Percentiles rank a stretch among this genome's conserved stretches.
Evolutionary conservation across 2,797 vertebrate species (phyloP).

Genomic region (Spea hammondii): DNA sequence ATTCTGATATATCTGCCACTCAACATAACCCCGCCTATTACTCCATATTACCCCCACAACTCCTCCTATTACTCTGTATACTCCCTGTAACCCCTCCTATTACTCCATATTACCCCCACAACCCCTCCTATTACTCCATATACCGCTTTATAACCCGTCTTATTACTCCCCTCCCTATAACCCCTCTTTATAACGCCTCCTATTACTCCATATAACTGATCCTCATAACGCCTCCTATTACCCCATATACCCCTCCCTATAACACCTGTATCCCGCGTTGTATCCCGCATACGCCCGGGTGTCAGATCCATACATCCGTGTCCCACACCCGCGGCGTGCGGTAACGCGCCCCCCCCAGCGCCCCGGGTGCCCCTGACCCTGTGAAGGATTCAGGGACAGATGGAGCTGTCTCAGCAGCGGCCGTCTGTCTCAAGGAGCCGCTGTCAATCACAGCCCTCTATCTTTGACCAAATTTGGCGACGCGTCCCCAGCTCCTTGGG

Average conservation of each 20-base stretch:
- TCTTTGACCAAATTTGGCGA: constrained; percentile 52
- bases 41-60: neutral
- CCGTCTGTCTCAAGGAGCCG: constrained; percentile 52
- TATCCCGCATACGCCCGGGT: neutral
- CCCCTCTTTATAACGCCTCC: too few relatives aligned
- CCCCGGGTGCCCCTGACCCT: constrained; percentile 29
- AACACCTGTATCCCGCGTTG: neutral
- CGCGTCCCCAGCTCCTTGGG: constrained; percentile 45
- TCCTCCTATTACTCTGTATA: neutral
- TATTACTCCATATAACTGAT: too few relatives aligned
- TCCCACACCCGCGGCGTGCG: neutral
- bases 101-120: neutral
- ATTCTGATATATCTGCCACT: too few relatives aligned
- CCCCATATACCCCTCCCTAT: too few relatives aligned
- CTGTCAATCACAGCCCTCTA: constrained; percentile 47
- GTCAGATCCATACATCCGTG: neutral
- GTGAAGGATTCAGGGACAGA: constrained; percentile 49
- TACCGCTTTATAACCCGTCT: too few relatives aligned
- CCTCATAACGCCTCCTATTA: too few relatives aligned
- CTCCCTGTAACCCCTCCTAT: neutral
- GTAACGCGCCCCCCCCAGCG: neutral
- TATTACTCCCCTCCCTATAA: neutral
- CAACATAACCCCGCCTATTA: neutral
- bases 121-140: too few relatives aligned
- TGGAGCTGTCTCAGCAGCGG: constrained; percentile 51